These are phyloP conservation scores for Epinephelus cyanopodus DNA, from an alignment of 2,113 vertebrate genomes.

Conservation along the genomic window DNA sequence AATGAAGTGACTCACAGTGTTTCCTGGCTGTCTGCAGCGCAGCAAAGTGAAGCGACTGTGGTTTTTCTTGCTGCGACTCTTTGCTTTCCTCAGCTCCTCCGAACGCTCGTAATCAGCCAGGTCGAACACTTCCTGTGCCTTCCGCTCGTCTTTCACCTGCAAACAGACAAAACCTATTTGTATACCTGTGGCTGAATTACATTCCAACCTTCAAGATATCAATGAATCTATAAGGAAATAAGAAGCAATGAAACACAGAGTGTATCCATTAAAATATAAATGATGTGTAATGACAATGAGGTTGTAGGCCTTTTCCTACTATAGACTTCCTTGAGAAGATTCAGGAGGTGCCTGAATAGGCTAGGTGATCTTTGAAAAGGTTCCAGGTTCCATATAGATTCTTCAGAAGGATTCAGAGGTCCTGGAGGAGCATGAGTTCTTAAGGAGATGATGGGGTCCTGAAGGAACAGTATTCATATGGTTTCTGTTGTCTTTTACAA, in stretches of 20 bases:
- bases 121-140: constrained; percentile 90
- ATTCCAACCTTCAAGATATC: neutral
- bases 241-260: neutral
- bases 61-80: constrained; percentile 97
- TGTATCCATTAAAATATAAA: neutral
- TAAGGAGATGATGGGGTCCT: too few species aligned
- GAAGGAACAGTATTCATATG: too few species aligned
- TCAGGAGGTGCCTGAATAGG: neutral
- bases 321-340: neutral
- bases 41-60: constrained; percentile 94
- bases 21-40: constrained; percentile 87
- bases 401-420: too few species aligned
- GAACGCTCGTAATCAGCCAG: constrained; percentile 94
- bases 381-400: too few species aligned
- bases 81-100: constrained; percentile 93
- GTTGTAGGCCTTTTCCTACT: neutral
- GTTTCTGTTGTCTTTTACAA: too few species aligned
- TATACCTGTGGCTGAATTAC: too few species aligned
- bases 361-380: neutral
- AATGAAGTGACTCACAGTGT: constrained; percentile 80
- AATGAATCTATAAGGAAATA: neutral
- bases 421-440: too few species aligned
- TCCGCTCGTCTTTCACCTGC: constrained; percentile 94
- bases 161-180: constrained; percentile 7
- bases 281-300: neutral